phyloP scores from a whole-genome alignment of 1,140 invertebrate genomes.

The Venturia canescens region DNA sequence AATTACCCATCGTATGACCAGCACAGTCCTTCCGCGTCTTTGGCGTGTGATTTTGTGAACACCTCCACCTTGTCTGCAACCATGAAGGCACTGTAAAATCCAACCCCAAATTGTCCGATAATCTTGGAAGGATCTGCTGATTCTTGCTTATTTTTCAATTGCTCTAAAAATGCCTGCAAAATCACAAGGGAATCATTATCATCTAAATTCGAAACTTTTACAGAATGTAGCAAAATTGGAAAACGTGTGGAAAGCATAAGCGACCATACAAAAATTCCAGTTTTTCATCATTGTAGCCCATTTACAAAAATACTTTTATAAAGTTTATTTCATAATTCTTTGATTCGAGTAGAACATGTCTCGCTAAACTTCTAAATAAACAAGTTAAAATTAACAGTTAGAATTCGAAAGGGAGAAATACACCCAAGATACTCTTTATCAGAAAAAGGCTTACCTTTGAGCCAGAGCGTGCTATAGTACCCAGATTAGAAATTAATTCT shows the following conservation, averaged over 20 bases:
- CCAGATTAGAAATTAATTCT: conserved; percentile 93
- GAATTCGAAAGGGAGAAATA: too few species aligned
- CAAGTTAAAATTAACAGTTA: too few species aligned
- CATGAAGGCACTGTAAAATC: conserved; percentile 98
- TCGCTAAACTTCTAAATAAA: too few species aligned
- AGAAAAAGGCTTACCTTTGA: conserved; percentile 86
- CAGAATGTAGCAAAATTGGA: not conserved
- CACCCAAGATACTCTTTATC: too few species aligned
- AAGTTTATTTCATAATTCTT: too few species aligned
- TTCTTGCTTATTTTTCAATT: conserved; percentile 85
- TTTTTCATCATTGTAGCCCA: too few species aligned
- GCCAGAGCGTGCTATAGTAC: conserved; percentile 96
- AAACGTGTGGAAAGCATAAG: not conserved
- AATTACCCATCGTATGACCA: conserved; percentile 94
- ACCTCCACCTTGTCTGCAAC: conserved; percentile 97
- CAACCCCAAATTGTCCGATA: conserved; percentile 99
- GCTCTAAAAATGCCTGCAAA: conserved; percentile 87
- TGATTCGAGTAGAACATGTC: too few species aligned
- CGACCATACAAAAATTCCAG: too few species aligned
- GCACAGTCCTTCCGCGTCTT: conserved; percentile 82
- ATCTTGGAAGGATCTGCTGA: conserved; percentile 85
- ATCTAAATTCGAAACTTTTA: not conserved
- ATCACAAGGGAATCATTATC: not conserved
- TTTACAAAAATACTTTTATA: too few species aligned
- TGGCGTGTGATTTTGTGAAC: conserved; percentile 84